These are phyloP conservation scores for Nezara viridula DNA, from an alignment of 2,888 invertebrate genomes.

Conservation along the genomic window DNA sequence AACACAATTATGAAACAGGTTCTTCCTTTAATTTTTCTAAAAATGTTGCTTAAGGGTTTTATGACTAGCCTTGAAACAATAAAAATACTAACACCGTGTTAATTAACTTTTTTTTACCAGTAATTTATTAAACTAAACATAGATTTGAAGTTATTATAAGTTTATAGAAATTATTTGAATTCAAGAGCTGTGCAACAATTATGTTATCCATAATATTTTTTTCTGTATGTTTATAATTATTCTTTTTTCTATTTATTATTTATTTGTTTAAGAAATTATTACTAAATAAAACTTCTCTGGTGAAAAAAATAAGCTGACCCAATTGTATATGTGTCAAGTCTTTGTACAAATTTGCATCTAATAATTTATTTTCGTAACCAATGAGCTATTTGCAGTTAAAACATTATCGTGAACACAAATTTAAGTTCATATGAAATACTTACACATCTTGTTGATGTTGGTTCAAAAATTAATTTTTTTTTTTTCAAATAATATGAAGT, in stretches of 20 bases:
- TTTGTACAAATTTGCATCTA: not conserved
- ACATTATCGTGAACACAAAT: not conserved
- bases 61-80: not conserved
- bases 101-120: not conserved
- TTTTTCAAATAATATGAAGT: no score
- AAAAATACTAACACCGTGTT: not conserved
- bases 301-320: no score
- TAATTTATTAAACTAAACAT: constrained; percentile 2
- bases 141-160: constrained; percentile 4
- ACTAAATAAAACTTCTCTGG: not conserved
- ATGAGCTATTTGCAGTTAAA: not conserved
- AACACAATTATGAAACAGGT: not conserved
- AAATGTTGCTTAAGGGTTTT: not conserved
- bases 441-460: not conserved
- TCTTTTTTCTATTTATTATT: not conserved
- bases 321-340: no score
- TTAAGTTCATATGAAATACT: not conserved
- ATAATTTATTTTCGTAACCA: not conserved
- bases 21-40: not conserved
- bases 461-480: not conserved
- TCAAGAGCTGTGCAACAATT: not conserved
- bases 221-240: not conserved
- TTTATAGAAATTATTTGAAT: not conserved
- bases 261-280: not conserved
- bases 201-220: not conserved